These are phyloP conservation scores for Umimayanthus chanpuru DNA, from an alignment of 92 coral and sea anemone species.

Conservation along the genomic window DNA sequence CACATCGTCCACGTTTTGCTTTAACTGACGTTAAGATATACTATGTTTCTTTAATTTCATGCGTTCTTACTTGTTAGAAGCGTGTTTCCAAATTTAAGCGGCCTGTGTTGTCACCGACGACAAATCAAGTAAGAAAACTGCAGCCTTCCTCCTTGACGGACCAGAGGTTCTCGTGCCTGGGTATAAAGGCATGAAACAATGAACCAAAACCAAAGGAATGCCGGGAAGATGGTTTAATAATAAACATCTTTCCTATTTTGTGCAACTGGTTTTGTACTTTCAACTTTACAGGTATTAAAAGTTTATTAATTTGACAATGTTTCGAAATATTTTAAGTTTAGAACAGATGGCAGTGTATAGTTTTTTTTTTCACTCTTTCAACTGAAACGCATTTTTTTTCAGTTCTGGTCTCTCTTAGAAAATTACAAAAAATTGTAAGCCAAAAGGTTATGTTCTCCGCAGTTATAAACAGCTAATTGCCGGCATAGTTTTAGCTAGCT, in stretches of 20 bases:
- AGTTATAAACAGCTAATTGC: neutral
- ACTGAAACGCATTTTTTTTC: too few species aligned
- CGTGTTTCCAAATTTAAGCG: constrained; percentile 1
- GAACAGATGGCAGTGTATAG: neutral
- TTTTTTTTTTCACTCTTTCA: too few species aligned
- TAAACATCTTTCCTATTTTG: neutral
- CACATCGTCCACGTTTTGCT: too few species aligned
- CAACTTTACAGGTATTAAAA: neutral
- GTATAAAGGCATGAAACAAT: neutral
- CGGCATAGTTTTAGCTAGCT: neutral
- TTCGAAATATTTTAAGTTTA: neutral
- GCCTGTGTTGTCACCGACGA: neutral
- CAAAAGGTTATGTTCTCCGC: neutral
- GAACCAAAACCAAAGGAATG: neutral
- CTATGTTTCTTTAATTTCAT: neutral
- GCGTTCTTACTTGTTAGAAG: neutral
- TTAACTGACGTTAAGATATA: neutral
- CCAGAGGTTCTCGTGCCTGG: neutral
- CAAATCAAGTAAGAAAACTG: neutral
- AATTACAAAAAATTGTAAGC: neutral
- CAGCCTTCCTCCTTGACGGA: neutral
- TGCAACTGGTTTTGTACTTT: neutral
- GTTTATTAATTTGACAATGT: neutral
- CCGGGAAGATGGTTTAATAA: too few species aligned
- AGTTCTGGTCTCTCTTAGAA: too few species aligned